Base-by-base conservation (phyloP, 2,888 invertebrate genomes). In the Chouioia cunea region DNA sequence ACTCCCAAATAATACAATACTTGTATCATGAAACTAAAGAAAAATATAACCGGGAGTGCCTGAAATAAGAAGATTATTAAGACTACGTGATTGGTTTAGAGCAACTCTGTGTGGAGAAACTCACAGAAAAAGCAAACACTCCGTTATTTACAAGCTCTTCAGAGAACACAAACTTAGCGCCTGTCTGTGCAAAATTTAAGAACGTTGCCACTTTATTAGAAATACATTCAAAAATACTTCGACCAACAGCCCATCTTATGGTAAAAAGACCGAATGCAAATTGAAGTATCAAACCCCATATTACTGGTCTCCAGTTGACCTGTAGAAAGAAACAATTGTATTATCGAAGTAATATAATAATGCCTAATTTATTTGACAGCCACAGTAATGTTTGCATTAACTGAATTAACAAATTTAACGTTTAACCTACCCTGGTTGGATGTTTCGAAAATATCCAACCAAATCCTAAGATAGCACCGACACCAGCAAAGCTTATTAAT, bases 1-100 rank as follows among this genome's bases (percentile, higher is more conserved):
- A 92, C 89, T 0, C 97, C 97, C 85, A 92, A 89, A 86, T 93
- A 96, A 87, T 96, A 97, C 44, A 98, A 86, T 0, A 98, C 90
- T 78, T 96, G 94, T 27, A 97, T 93, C 76, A 93, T 87, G 87
- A 97, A 95, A 80, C 96, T 94, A 86, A 99, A 93, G 90, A 97
- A 98, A 87, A 95, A 95, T 65, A 99, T 93, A 18, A 97, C 95
- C 0, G 97, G 93, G 50, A 98, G 87, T 0, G 91, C 91, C 93
- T 94, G 86, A 43, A 68, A 60, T 27, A 22, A 43, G 6, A 36
- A 36, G 36, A 36, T 36, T 1, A 10, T 2, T 36, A 36, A 36
- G 36, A 10, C 36, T 36, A 6, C 10, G 36, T 36, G 10, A 36
- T 36, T 10, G 46, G n/a, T 15, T 10, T 65, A 27, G 48, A 36